Evolutionary conservation across 2,888 invertebrate species (phyloP), one percentile per base, ranked within the genome.

Genomic region (Lasius fuliginosus): DNA sequence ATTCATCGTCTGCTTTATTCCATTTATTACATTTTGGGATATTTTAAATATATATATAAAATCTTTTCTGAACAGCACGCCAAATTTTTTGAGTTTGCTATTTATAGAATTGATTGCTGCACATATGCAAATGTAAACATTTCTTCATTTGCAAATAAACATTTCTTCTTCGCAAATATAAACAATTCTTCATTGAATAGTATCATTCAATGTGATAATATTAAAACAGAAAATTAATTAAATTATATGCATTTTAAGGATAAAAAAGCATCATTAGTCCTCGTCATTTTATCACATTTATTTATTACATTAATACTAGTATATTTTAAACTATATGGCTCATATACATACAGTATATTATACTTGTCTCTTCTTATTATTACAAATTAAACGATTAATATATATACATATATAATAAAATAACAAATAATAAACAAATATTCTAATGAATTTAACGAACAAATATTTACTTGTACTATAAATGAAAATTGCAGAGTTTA

Each of bases 291-390:
- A 64, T 76, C 85, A 53, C 8, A 69, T 82, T 23, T 60, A 68
- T 83, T 71, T 49, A 73, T 85, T 60, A 53, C 8, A 53, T 53
- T 53, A 27, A 64, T 46, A 23, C 23, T 23, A 23, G 23, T 23
- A 62, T 9, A 58, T 49, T 36, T 56, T 73, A 42, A 56, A 49
- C 33, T 74, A 15, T 46, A 64, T 30, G 30, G 15, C 36, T 76
- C 36, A 60, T 36, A 36, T 36, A 18, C 27, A 60, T 85, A 42
- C 56, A 60, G 8, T 53, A 30, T 65, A 53, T 65, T 84, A 81
- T 75, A 88, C 88, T 88, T 88, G 88, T 88, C 88, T 88, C 88
- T 88, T 88, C 88, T 88, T 85, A 77, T 73, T 40, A 71, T 75
- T 79, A 49, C 23, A 58, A 74, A 82, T 40, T 74, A 23, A 64